Evolutionary conservation across 1,140 invertebrate genomes (phyloP), one percentile per base, ranked within the genome.

Genomic region (Archivesica marissinica): DNA sequence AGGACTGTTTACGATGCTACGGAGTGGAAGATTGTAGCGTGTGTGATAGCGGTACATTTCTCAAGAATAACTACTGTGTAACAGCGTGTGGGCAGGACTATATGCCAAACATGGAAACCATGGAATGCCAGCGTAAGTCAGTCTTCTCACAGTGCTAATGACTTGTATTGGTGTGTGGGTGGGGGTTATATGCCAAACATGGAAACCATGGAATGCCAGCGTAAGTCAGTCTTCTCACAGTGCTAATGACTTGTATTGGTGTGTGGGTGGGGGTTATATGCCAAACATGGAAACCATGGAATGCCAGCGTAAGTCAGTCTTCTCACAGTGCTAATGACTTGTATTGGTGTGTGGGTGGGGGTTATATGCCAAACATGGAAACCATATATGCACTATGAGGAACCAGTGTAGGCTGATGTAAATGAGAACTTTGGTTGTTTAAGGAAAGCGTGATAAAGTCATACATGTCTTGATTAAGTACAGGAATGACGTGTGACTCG

Each of bases 21-120:
- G 52, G 82, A 44, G 82, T 41, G 56, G 59, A 44, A 35, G 82
- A 85, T 6, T 85, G 82, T 50, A 85, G 82, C 44, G 61, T 85
- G n/a, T 85, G 82, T 66, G 44, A 85, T n/a, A 68, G 82, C 70
- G 44, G 20, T 35, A 78, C 74, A 3, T 85, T 52, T 38, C 74
- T 85, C 28, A 64, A 77, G 44, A 44, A 68, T 33, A 64, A 74
- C n/a, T 33, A 20, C 23, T 85, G 82, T 85, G 82, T 85, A 15
- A 35, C 39, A 11, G 41, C 68, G 11, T 85, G 82, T 70, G 74
- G 82, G 23, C n/a, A 39, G 25, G 72, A 44, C 44, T 85, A 39
- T 50, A 68, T 78, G 50, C 41, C 82, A n/a, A 61, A 70, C 35
- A 38, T 30, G n/a, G 25, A 66, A 44, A 68, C 25, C 23, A 66